Evolutionary conservation across 2,888 invertebrate genomes (phyloP).

Genomic region (Ophion obscuratus): DNA sequence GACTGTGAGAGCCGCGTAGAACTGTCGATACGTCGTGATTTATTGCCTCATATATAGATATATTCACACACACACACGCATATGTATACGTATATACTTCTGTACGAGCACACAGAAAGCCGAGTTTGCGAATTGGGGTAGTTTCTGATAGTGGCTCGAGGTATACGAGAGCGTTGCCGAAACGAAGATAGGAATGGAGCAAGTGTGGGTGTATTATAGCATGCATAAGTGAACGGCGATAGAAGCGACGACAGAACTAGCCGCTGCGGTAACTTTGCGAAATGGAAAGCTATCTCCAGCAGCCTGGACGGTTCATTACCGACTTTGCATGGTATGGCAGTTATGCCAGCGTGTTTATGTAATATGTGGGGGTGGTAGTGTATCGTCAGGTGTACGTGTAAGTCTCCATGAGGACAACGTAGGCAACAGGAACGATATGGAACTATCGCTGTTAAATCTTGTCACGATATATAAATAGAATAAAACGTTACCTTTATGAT

Average conservation of each 20-base stretch:
- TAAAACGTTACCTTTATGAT: no score
- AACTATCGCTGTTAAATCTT: neutral
- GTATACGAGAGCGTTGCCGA: constrained; percentile 31
- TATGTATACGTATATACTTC: constrained; percentile 20
- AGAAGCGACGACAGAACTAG: constrained; percentile 62
- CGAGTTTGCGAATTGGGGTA: constrained; percentile 58
- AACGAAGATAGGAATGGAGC: constrained; percentile 38
- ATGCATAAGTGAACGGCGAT: constrained; percentile 53
- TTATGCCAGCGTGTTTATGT: neutral
- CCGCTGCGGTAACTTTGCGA: constrained; percentile 69
- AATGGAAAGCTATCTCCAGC: constrained; percentile 69
- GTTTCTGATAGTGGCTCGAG: constrained; percentile 48
- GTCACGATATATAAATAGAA: neutral
- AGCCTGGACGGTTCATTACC: constrained; percentile 65
- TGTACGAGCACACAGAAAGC: constrained; percentile 5
- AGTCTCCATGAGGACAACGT: neutral
- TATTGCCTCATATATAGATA: neutral
- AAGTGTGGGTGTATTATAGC: constrained; percentile 32
- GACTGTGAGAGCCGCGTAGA: neutral
- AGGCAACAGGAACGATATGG: neutral
- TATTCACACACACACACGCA: neutral
- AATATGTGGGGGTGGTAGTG: neutral
- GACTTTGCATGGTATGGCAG: constrained; percentile 46
- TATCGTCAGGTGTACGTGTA: neutral
- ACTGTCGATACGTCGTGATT: neutral